A percentile compares a stretch with the other conserved stretches of the same genome.
Conservation (phyloP, 2,113 vertebrate species). For the Urocitellus parryii region DNA sequence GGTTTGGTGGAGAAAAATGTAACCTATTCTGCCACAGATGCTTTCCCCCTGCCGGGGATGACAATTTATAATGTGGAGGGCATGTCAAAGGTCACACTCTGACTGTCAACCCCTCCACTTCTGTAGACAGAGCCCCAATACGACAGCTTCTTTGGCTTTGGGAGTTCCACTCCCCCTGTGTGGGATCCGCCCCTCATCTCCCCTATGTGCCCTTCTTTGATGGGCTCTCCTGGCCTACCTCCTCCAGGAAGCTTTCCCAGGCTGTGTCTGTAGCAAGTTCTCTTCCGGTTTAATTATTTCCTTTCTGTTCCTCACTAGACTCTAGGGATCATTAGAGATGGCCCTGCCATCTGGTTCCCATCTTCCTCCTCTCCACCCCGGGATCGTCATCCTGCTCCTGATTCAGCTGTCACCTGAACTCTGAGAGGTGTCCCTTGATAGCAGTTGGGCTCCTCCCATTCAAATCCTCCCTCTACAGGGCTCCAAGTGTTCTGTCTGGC, state of each 20-base stretch:
- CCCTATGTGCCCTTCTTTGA: background rate
- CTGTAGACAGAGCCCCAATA: background rate
- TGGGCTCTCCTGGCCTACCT: background rate
- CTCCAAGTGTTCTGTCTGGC: background rate
- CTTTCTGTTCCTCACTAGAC: background rate
- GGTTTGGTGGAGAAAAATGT: background rate
- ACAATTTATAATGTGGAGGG: background rate
- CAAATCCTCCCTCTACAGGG: background rate
- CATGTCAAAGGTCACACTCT: background rate
- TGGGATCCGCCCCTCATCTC: background rate
- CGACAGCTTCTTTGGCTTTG: background rate
- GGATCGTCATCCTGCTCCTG: background rate
- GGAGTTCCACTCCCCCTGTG: background rate
- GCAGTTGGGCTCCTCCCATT: background rate
- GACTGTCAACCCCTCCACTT: too few species aligned
- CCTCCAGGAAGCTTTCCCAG: constrained; percentile 8
- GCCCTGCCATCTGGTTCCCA: background rate
- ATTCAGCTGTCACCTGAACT: background rate
- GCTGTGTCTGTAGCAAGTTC: background rate
- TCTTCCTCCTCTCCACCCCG: background rate
- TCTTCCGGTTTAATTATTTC: background rate
- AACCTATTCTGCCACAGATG: background rate
- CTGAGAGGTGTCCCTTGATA: background rate
- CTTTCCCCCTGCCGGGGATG: background rate
- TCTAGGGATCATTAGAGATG: background rate